These are phyloP conservation scores for Amiota communis DNA, from an alignment of 2,888 invertebrate species.

Conservation along the genomic window DNA sequence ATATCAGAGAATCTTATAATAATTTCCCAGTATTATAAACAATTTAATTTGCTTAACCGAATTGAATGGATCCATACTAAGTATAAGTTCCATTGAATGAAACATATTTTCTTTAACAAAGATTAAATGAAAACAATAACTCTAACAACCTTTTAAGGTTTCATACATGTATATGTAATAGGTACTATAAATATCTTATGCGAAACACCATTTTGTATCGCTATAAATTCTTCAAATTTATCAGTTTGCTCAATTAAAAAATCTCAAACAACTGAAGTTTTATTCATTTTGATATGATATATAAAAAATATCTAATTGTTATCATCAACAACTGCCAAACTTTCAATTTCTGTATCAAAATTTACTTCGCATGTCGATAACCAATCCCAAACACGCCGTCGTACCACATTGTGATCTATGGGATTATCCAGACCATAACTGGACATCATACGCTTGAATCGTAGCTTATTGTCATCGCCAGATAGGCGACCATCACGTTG, in stretches of 20 bases:
- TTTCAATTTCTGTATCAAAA: conserved; percentile 70
- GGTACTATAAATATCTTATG: too few relatives aligned
- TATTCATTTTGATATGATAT: not conserved
- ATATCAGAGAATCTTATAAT: too few relatives aligned
- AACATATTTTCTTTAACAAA: too few relatives aligned
- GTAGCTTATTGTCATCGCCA: conserved; percentile 75
- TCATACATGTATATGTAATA: too few relatives aligned
- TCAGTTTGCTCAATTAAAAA: not conserved
- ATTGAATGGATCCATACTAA: too few relatives aligned
- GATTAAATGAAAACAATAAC: too few relatives aligned
- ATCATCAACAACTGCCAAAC: conserved; percentile 63
- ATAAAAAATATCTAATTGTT: not conserved
- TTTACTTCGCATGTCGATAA: conserved; percentile 76
- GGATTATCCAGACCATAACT: conserved; percentile 79
- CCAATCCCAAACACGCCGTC: conserved; percentile 80
- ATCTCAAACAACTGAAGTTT: not conserved
- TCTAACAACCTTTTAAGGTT: too few relatives aligned
- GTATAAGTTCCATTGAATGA: too few relatives aligned
- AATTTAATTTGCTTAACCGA: too few relatives aligned
- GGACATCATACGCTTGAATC: conserved; percentile 75
- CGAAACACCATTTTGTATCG: not conserved
- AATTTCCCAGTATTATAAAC: too few relatives aligned
- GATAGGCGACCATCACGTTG: conserved; percentile 75
- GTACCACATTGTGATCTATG: conserved; percentile 77
- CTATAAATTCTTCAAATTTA: not conserved